phyloP scores from a whole-genome alignment of 2,797 vertebrate genomes.

The Gastrophryne carolinensis region DNA sequence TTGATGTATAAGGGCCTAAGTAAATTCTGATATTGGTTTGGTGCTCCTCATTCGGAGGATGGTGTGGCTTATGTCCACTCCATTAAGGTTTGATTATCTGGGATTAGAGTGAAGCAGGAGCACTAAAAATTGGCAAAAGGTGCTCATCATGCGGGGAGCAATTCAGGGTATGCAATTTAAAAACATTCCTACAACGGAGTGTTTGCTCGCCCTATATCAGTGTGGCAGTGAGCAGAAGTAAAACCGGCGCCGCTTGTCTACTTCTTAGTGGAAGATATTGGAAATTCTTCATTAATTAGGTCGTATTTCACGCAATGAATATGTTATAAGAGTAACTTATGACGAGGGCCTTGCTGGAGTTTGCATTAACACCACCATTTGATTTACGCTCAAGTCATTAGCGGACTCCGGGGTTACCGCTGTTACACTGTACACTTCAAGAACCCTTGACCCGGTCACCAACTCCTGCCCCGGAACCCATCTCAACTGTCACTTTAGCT shows the following conservation, averaged over 20 bases:
- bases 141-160: too few species aligned
- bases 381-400: background rate
- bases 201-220: background rate
- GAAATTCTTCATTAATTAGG: background rate
- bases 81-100: too few species aligned
- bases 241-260: background rate
- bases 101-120: too few species aligned
- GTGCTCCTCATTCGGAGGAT: too few species aligned
- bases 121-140: too few species aligned
- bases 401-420: background rate
- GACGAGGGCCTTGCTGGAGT: background rate
- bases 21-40: too few species aligned
- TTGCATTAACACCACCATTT: background rate
- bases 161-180: too few species aligned
- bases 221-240: background rate
- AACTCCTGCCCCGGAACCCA: background rate
- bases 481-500: conserved; percentile 2
- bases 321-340: background rate
- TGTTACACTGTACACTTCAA: background rate
- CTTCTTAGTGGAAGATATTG: background rate
- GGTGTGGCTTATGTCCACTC: too few species aligned
- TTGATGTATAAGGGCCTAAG: too few species aligned
- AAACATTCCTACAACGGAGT: too few species aligned
- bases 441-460: background rate
- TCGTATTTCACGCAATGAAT: background rate